A percentile compares a stretch with the other conserved stretches of the same genome.
These are phyloP conservation scores for Heterodera filipjevi DNA, from an alignment of 2,888 invertebrate genomes.

Conservation along the genomic window DNA sequence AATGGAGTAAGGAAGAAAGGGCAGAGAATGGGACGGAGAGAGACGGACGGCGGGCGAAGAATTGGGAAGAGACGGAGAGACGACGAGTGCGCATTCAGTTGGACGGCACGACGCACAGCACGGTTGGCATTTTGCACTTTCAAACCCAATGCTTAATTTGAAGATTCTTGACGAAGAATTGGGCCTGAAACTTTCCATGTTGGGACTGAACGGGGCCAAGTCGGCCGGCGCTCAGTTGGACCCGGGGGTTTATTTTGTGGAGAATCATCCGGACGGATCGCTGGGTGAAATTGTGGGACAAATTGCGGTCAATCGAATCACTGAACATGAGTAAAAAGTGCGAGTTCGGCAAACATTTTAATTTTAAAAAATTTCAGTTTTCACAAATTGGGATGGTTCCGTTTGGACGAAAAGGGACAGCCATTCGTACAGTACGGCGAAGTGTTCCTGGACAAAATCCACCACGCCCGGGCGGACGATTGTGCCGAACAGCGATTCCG, in stretches of 20 bases:
- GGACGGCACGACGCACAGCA: conserved; percentile 58
- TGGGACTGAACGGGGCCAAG: conserved; percentile 48
- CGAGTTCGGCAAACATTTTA: neutral
- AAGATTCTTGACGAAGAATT: conserved; percentile 45
- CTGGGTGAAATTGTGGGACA: conserved; percentile 56
- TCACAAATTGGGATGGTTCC: conserved; percentile 63
- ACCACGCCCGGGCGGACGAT: conserved; percentile 58
- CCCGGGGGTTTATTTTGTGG: conserved; percentile 62
- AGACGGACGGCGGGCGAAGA: neutral
- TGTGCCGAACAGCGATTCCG: conserved; percentile 60
- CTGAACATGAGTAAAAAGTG: conserved; percentile 57
- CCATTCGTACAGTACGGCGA: conserved; percentile 59
- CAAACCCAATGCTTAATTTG: neutral
- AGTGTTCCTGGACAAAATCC: conserved; percentile 59
- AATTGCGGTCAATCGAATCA: conserved; percentile 56
- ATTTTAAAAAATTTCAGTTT: conserved; percentile 48
- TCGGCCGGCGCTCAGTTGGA: conserved; percentile 57
- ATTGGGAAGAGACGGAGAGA: conserved; percentile 59
- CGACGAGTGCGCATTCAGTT: conserved; percentile 53
- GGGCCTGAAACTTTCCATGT: conserved; percentile 53
- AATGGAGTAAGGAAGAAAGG: neutral
- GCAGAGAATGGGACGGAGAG: conserved; percentile 1
- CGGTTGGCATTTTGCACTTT: conserved; percentile 26
- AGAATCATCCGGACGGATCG: conserved; percentile 48
- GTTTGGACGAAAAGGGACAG: conserved; percentile 49